A percentile compares a stretch with the other conserved stretches of the same genome.
Evolutionary conservation across 2,797 vertebrate species (phyloP).

Genomic region (Triplophysa yarkandensis): DNA sequence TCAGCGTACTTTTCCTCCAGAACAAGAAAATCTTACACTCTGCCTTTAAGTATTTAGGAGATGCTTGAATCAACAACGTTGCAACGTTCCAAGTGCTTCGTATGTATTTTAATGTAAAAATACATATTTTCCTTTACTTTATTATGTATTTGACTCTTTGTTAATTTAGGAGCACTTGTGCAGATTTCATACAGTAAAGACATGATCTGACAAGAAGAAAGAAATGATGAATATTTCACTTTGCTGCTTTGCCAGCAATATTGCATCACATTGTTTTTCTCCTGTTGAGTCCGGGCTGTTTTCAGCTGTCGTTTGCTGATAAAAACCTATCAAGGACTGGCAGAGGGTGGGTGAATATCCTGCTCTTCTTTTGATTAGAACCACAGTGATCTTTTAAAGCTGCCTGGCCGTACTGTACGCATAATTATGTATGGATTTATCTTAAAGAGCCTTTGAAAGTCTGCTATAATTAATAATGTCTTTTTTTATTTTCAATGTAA

Average conservation of each 20-base stretch:
- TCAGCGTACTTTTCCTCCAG: no score
- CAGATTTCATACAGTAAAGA: not conserved
- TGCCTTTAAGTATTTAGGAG: no score
- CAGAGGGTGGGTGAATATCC: not conserved
- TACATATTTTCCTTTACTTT: not conserved
- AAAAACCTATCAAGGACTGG: conserved; percentile 24
- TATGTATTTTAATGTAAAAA: not conserved
- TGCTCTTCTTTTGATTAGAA: conserved; percentile 32
- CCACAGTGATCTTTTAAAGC: conserved; percentile 13
- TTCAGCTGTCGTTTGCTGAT: conserved; percentile 16
- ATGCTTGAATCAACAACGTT: no score
- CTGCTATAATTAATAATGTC: conserved; percentile 3
- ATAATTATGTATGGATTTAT: not conserved
- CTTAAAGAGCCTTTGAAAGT: not conserved
- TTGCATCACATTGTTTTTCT: not conserved
- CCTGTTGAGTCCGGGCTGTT: conserved; percentile 28
- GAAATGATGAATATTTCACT: not conserved
- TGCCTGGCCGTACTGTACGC: not conserved
- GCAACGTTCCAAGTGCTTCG: not conserved
- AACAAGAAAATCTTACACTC: no score
- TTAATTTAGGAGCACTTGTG: not conserved
- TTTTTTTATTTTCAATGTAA: not conserved
- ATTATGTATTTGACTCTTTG: not conserved
- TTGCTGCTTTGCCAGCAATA: conserved; percentile 59
- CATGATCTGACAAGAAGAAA: conserved; percentile 6